Percentiles rank a stretch among this genome's conserved stretches.
These are phyloP conservation scores for Papilio protenor DNA, from an alignment of 2,888 invertebrate species.

Conservation along the genomic window DNA sequence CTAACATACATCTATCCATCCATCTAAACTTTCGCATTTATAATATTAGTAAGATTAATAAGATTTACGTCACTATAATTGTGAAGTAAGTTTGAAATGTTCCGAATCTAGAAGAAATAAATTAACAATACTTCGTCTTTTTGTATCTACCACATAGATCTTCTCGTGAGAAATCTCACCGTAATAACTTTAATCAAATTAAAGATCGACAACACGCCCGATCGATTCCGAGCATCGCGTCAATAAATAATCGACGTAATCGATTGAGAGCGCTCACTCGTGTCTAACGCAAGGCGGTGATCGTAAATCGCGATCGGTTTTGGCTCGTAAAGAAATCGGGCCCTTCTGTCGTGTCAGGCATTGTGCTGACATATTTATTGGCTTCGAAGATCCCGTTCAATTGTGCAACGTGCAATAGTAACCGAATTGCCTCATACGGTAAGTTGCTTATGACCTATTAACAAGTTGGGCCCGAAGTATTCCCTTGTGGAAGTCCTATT, in stretches of 20 bases:
- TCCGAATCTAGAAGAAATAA: not conserved
- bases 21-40: too few species aligned
- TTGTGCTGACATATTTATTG: slow-evolving; percentile 51
- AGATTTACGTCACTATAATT: too few species aligned
- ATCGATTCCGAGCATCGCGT: slow-evolving; percentile 52
- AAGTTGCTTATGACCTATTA: slow-evolving; percentile 28
- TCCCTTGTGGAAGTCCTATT: slow-evolving; percentile 27
- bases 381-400: slow-evolving; percentile 44
- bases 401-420: slow-evolving; percentile 34
- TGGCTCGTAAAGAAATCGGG: slow-evolving; percentile 74
- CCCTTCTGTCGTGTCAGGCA: slow-evolving; percentile 57
- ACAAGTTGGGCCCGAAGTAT: slow-evolving; percentile 11
- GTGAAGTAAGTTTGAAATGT: too few species aligned
- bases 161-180: slow-evolving; percentile 55
- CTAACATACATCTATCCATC: too few species aligned
- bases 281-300: slow-evolving; percentile 57
- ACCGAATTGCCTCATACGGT: slow-evolving; percentile 25
- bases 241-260: slow-evolving; percentile 56
- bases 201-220: slow-evolving; percentile 58
- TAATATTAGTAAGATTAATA: too few species aligned
- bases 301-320: slow-evolving; percentile 71
- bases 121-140: slow-evolving; percentile 46
- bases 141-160: slow-evolving; percentile 33
- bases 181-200: slow-evolving; percentile 54
- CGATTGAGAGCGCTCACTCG: slow-evolving; percentile 56